Evolutionary conservation across 2,888 invertebrate genomes (phyloP).

Genomic region (Cordilura impudica): DNA sequence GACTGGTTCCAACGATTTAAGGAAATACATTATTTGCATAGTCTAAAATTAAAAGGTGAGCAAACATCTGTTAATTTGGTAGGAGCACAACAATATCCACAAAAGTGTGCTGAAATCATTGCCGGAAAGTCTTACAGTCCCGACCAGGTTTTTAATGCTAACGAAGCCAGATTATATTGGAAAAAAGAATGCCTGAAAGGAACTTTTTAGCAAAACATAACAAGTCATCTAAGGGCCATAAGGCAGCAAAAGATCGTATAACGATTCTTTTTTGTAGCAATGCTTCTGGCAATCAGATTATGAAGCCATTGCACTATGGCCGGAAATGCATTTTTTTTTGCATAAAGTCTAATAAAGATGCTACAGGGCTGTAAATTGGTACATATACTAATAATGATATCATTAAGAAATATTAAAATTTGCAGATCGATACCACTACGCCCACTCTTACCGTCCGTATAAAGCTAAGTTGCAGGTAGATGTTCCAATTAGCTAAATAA

Average conservation of each 20-base stretch:
- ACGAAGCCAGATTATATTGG: conserved; percentile 67
- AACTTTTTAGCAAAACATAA: too few relatives aligned
- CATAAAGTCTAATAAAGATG: too few relatives aligned
- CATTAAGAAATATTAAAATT: too few relatives aligned
- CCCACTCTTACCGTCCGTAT: too few relatives aligned
- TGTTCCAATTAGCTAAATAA: too few relatives aligned
- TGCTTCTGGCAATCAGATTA: conserved; percentile 55
- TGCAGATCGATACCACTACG: too few relatives aligned
- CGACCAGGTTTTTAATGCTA: conserved; percentile 68
- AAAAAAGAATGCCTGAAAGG: conserved; percentile 70
- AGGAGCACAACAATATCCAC: conserved; percentile 58
- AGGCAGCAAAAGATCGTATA: too few relatives aligned
- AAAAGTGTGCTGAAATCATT: conserved; percentile 65
- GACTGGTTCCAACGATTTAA: conserved; percentile 63
- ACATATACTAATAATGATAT: too few relatives aligned
- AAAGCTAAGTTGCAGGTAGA: too few relatives aligned
- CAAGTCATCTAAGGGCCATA: conserved; percentile 57
- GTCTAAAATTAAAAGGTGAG: conserved; percentile 64
- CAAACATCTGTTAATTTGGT: conserved; percentile 61
- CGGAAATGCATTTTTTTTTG: too few relatives aligned
- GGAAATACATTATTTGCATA: conserved; percentile 63
- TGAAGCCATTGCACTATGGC: conserved; percentile 69
- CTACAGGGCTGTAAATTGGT: too few relatives aligned
- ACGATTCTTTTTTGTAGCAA: conserved; percentile 67
- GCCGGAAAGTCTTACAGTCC: conserved; percentile 64